These are phyloP conservation scores for Corydoras maculifer DNA, from an alignment of 2,113 vertebrate species.

Conservation along the genomic window DNA sequence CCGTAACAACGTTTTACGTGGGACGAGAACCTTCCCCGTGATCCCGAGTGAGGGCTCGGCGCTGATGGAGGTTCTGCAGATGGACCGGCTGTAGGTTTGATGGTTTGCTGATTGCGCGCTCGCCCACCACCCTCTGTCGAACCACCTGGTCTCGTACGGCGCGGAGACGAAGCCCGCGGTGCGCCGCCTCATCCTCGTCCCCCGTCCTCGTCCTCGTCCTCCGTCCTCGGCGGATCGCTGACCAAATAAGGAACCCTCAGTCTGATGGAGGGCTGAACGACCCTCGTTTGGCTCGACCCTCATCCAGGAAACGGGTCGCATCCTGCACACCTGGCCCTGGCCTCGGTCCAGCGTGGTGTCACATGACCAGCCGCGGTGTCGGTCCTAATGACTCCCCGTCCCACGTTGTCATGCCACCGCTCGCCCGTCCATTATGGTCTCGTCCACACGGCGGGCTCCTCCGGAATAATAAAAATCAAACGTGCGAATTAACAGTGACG, in stretches of 20 bases:
- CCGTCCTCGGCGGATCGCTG: conserved; percentile 42
- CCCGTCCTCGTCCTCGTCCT: conserved; percentile 14
- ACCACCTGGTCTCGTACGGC: conserved; percentile 45
- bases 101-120: conserved; percentile 24
- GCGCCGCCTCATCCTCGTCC: conserved; percentile 37
- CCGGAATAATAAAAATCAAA: conserved; percentile 47
- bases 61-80: too few relatives aligned
- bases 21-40: too few relatives aligned
- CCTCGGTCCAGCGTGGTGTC: conserved; percentile 41
- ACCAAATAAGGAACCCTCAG: conserved; percentile 45
- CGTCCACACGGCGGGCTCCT: neutral
- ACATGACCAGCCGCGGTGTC: neutral
- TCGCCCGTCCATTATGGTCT: neutral
- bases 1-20: too few relatives aligned
- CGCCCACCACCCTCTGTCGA: conserved; percentile 39
- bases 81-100: too few relatives aligned
- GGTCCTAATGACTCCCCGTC: neutral
- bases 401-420: neutral
- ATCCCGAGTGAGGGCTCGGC: too few relatives aligned
- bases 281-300: conserved; percentile 51
- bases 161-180: conserved; percentile 42
- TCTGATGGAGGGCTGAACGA: conserved; percentile 40
- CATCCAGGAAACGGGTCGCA: conserved; percentile 50
- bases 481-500: conserved; percentile 47
- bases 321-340: conserved; percentile 49